phyloP scores from a whole-genome alignment of 1,140 invertebrate genomes.

The Dendroctonus valens region DNA sequence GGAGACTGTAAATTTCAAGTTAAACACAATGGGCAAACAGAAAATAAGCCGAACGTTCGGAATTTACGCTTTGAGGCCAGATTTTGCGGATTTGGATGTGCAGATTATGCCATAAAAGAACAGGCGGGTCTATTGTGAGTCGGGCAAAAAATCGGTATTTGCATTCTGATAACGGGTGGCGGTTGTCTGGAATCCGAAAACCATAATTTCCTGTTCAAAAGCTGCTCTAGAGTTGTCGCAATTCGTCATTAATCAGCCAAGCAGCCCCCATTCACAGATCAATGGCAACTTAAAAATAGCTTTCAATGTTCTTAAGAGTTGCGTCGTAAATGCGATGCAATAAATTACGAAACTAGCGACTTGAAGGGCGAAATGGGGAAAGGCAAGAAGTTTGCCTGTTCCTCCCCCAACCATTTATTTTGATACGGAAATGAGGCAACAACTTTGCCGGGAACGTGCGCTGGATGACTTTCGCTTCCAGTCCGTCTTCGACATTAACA shows the following conservation, averaged over 20 bases:
- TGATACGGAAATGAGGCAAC: constrained; percentile 33
- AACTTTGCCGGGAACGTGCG: constrained; percentile 23
- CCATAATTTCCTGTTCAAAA: too few species aligned
- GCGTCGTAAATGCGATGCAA: constrained; percentile 15
- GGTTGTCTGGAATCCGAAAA: too few species aligned
- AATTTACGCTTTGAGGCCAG: constrained; percentile 26
- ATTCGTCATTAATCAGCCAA: too few species aligned
- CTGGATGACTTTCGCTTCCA: constrained; percentile 19
- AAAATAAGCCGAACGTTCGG: constrained; percentile 22
- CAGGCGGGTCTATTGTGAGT: constrained; percentile 17
- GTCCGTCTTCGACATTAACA: background rate
- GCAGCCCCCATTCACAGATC: too few species aligned
- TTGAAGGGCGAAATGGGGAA: constrained; percentile 13
- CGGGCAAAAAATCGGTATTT: constrained; percentile 5
- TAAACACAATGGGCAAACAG: constrained; percentile 19
- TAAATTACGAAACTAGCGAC: constrained; percentile 18
- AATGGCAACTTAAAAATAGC: constrained; percentile 3
- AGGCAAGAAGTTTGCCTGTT: constrained; percentile 22
- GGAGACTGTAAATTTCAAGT: constrained; percentile 21
- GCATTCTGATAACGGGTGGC: constrained; percentile 9
- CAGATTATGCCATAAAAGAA: constrained; percentile 22
- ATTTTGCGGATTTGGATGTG: constrained; percentile 23
- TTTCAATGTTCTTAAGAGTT: background rate
- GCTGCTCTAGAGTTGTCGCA: too few species aligned
- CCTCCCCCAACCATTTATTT: constrained; percentile 26